phyloP scores from a whole-genome alignment of 2,113 vertebrate genomes.

The Hyla sarda region DNA sequence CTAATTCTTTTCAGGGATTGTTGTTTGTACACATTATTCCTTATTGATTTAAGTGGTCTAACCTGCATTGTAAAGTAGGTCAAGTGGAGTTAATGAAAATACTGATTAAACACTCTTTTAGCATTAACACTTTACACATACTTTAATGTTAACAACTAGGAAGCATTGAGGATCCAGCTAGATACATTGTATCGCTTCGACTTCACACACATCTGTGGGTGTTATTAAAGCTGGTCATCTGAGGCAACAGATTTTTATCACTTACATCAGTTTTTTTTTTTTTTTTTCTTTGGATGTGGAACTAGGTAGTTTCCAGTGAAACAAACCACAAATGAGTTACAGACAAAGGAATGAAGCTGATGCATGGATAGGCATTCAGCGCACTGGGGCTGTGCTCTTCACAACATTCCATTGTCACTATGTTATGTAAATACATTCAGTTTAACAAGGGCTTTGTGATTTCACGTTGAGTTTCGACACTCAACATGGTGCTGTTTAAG shows the following conservation, averaged over 20 bases:
- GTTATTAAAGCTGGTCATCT: conserved; percentile 46
- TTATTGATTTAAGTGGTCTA: not conserved
- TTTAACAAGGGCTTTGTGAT: not conserved
- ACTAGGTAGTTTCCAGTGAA: conserved; percentile 48
- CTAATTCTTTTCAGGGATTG: not conserved
- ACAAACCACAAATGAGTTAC: conserved; percentile 43
- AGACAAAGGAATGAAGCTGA: conserved; percentile 52
- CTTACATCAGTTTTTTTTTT: conserved; percentile 39
- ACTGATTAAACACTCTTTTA: conserved; percentile 30
- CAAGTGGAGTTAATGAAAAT: conserved; percentile 24
- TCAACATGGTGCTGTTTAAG: not conserved
- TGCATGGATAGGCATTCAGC: not conserved
- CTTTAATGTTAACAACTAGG: not conserved
- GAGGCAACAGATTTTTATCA: conserved; percentile 45
- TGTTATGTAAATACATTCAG: conserved; percentile 42
- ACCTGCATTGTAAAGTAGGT: not conserved
- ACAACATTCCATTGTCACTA: conserved; percentile 43
- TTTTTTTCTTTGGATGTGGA: conserved; percentile 20
- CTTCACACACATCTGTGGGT: conserved; percentile 2
- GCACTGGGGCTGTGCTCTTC: not conserved
- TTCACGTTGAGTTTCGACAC: not conserved
- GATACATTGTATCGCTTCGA: not conserved
- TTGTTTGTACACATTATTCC: not conserved
- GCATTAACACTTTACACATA: conserved; percentile 22
- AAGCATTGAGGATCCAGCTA: not conserved